Conservation (phyloP, 2,888 invertebrate species). For the Tinea semifulvella region DNA sequence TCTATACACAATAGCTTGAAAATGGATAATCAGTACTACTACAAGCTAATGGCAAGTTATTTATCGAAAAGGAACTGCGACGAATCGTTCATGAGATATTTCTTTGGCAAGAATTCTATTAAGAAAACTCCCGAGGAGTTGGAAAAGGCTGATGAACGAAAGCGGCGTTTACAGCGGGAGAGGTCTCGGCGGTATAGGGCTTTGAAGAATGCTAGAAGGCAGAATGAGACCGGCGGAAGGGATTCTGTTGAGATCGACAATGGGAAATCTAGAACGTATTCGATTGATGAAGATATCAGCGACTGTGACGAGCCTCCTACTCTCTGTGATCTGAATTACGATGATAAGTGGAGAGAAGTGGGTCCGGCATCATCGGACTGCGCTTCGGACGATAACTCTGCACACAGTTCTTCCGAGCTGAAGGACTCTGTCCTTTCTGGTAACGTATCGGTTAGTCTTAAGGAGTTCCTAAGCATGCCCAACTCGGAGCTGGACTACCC, state of each 20-base stretch:
- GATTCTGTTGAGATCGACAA: conserved; percentile 33
- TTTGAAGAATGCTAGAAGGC: conserved; percentile 52
- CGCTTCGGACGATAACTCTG: conserved; percentile 54
- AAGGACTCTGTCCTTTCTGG: conserved; percentile 29
- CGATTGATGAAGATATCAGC: conserved; percentile 45
- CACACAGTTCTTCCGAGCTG: conserved; percentile 43
- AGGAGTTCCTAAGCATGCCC: conserved; percentile 50
- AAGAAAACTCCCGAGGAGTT: conserved; percentile 57
- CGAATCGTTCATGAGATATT: conserved; percentile 61
- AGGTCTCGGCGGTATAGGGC: conserved; percentile 54
- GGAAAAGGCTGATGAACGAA: conserved; percentile 55
- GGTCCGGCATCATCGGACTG: conserved; percentile 40
- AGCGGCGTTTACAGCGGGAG: conserved; percentile 51
- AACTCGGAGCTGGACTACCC: conserved; percentile 57
- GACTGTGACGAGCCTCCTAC: conserved; percentile 57
- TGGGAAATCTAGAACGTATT: conserved; percentile 31
- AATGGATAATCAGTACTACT: conserved; percentile 61
- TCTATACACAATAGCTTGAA: conserved; percentile 1
- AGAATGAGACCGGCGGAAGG: conserved; percentile 42
- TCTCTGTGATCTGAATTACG: conserved; percentile 47
- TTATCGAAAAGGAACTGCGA: conserved; percentile 59
- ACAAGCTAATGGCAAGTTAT: conserved; percentile 59
- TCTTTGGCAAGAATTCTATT: conserved; percentile 53
- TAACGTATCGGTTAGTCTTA: conserved; percentile 37
- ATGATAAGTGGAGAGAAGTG: conserved; percentile 45